phyloP scores from a whole-genome alignment of 2,888 invertebrate species.

The Melanophora roralis region DNA sequence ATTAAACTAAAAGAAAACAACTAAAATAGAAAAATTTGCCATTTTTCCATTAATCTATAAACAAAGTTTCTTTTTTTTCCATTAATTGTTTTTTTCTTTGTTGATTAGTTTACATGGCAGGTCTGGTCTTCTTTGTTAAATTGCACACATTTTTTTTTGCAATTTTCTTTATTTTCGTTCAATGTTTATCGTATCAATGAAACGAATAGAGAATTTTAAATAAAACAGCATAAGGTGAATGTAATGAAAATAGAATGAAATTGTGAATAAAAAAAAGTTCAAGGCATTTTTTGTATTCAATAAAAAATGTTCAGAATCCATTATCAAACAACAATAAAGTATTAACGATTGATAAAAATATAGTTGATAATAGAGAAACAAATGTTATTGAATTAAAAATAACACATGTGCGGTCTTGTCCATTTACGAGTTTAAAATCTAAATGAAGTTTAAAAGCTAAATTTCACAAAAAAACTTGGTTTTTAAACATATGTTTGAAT shows the following conservation, averaged over 20 bases:
- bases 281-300: conserved; percentile 42
- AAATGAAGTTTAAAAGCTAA: too few species aligned
- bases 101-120: conserved; percentile 25
- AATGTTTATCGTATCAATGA: conserved; percentile 43
- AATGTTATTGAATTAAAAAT: too few species aligned
- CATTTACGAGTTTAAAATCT: too few species aligned
- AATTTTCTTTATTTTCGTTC: conserved; percentile 32
- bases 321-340: not conserved
- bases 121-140: conserved; percentile 45
- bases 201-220: not conserved
- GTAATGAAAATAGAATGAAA: conserved; percentile 33
- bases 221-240: not conserved
- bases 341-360: not conserved
- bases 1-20: conserved; percentile 36
- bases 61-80: not conserved
- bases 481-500: too few species aligned
- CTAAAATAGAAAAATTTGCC: conserved; percentile 50
- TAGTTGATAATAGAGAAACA: too few species aligned
- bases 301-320: conserved; percentile 34
- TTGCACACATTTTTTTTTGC: conserved; percentile 1
- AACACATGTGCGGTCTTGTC: too few species aligned
- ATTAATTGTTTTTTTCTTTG: not conserved
- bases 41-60: conserved; percentile 53
- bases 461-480: too few species aligned
- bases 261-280: conserved; percentile 33